Conservation (phyloP, 2,797 vertebrate species). For the Scolopax rusticola region DNA sequence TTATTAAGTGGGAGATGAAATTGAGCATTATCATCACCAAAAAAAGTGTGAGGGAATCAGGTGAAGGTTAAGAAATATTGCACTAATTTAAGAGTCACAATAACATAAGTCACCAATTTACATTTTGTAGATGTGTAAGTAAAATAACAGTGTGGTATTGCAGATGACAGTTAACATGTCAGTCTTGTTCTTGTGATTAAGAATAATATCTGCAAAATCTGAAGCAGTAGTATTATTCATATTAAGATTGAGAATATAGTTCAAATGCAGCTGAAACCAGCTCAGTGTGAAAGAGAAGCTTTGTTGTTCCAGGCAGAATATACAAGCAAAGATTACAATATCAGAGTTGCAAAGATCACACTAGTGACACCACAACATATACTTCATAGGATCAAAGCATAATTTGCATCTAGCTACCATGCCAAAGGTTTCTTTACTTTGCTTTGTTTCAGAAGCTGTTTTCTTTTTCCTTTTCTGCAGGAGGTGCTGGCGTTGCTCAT, state of each 20-base stretch:
- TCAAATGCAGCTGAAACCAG: background rate
- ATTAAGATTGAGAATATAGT: background rate
- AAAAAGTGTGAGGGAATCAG: background rate
- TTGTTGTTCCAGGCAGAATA: background rate
- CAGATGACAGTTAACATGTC: background rate
- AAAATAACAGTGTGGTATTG: background rate
- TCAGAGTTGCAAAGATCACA: background rate
- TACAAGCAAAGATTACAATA: background rate
- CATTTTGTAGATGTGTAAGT: background rate
- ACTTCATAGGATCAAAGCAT: background rate
- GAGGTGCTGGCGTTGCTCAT: background rate
- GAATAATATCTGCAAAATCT: background rate
- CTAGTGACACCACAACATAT: rapidly evolving
- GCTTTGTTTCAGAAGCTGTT: conserved; percentile 1
- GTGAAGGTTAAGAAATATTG: background rate
- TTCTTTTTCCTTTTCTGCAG: background rate
- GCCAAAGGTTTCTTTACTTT: background rate
- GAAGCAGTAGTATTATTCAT: background rate
- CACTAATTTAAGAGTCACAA: background rate
- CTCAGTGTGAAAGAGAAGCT: background rate
- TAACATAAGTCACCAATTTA: background rate
- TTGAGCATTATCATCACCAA: background rate
- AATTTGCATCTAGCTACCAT: background rate
- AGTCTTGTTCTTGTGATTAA: background rate
- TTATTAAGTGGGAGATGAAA: background rate